A percentile compares a stretch with the other conserved stretches of the same genome.
These are phyloP conservation scores for Melanocharis versteri DNA, from an alignment of 2,113 vertebrate species.

Conservation along the genomic window DNA sequence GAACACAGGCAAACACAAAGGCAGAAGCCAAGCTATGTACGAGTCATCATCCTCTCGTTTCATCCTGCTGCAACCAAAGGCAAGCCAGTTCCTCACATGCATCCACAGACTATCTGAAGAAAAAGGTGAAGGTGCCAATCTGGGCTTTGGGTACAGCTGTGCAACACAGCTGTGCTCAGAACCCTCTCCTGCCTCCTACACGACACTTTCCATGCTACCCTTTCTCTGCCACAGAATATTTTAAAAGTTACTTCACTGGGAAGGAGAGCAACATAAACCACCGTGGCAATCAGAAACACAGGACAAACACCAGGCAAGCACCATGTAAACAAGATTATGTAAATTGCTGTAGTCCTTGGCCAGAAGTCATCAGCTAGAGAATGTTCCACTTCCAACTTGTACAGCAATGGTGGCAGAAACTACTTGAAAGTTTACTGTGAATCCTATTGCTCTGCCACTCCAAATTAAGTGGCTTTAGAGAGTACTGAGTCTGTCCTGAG, in stretches of 20 bases:
- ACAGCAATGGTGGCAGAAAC: not conserved
- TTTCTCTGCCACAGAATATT: not conserved
- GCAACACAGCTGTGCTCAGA: not conserved
- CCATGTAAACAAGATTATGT: not conserved
- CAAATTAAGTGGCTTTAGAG: not conserved
- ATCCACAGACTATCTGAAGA: not conserved
- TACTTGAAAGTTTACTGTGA: not conserved
- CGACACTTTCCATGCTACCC: not conserved
- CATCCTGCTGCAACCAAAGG: not conserved
- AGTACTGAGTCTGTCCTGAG: not conserved
- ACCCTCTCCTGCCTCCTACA: not conserved
- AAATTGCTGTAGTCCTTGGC: not conserved
- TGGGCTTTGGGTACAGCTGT: not conserved
- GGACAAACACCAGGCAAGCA: not conserved
- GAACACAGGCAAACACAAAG: not conserved
- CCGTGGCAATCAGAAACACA: not conserved
- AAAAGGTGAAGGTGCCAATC: not conserved
- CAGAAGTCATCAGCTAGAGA: not conserved
- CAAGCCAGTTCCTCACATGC: not conserved
- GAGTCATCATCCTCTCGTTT: not conserved
- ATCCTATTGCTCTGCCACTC: not conserved
- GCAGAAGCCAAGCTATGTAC: accelerated
- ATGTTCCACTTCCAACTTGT: not conserved
- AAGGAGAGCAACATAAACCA: not conserved
- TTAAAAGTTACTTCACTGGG: not conserved